These are phyloP conservation scores for Bradypodion ventrale DNA, from an alignment of 2,797 vertebrate species.

Conservation along the genomic window DNA sequence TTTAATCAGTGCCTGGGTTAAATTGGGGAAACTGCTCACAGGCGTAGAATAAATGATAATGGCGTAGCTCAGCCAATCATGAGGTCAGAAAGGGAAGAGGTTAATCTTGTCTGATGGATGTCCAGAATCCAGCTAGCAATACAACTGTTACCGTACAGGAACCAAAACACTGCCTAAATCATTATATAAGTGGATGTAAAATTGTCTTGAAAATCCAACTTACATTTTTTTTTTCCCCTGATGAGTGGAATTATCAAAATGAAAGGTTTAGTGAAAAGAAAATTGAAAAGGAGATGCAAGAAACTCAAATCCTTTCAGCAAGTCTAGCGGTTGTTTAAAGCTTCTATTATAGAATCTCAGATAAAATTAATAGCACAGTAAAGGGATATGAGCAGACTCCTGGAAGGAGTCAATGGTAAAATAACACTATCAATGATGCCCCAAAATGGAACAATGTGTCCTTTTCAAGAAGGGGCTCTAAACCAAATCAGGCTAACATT, in stretches of 20 bases:
- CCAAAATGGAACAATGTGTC: background rate
- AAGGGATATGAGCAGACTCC: background rate
- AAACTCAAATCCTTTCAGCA: background rate
- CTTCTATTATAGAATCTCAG: background rate
- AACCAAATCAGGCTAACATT: background rate
- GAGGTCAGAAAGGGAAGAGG: background rate
- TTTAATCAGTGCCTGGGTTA: no score
- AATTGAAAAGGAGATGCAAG: background rate
- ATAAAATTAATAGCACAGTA: background rate
- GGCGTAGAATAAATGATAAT: background rate
- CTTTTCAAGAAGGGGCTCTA: background rate
- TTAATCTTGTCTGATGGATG: background rate
- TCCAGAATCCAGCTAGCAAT: background rate
- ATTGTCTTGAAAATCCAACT: background rate
- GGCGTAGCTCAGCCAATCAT: background rate
- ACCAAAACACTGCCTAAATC: background rate
- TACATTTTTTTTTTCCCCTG: background rate
- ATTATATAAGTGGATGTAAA: background rate
- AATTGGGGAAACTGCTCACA: no score
- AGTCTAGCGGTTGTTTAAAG: background rate
- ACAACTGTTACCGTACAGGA: background rate
- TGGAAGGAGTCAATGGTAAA: background rate
- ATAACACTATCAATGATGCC: background rate
- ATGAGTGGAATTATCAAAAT: background rate
- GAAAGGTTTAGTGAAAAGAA: background rate